Evolutionary conservation across 2,797 vertebrate genomes (phyloP).

Genomic region (Lithobates pipiens): DNA sequence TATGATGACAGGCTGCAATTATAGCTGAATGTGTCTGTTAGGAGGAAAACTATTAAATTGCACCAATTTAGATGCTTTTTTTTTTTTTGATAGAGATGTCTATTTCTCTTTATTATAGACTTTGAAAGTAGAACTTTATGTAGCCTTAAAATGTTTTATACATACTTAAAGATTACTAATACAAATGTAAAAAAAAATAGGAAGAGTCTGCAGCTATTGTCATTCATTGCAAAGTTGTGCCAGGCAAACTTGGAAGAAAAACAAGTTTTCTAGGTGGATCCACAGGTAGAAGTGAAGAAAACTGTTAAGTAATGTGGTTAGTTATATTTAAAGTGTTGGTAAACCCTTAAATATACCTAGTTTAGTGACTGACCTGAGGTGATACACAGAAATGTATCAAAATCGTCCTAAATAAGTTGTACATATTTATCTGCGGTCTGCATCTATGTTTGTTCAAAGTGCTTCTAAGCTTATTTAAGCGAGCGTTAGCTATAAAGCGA

Average conservation of each 20-base stretch:
- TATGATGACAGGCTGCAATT: constrained; percentile 61
- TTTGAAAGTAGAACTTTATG: constrained; percentile 54
- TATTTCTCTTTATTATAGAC: constrained; percentile 53
- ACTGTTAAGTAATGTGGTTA: background rate
- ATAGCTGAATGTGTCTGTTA: constrained; percentile 60
- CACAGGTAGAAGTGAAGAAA: background rate
- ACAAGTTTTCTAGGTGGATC: background rate
- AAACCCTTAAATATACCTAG: no score
- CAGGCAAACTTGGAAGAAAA: background rate
- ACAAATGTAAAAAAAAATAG: constrained; percentile 29
- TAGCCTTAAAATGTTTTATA: constrained; percentile 24
- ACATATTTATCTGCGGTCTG: no score
- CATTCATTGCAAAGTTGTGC: background rate
- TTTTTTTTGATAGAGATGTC: constrained; percentile 44
- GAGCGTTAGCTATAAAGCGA: no score
- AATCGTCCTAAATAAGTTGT: no score
- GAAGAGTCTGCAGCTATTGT: background rate
- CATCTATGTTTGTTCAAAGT: no score
- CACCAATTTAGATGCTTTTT: constrained; percentile 57
- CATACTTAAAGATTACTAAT: constrained; percentile 25
- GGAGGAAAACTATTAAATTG: constrained; percentile 57
- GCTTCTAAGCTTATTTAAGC: no score
- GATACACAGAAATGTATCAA: no score
- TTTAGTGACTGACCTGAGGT: no score
- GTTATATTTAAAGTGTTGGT: background rate